Base-by-base conservation (phyloP, 1,140 invertebrate species). In the Triops cancriformis region DNA sequence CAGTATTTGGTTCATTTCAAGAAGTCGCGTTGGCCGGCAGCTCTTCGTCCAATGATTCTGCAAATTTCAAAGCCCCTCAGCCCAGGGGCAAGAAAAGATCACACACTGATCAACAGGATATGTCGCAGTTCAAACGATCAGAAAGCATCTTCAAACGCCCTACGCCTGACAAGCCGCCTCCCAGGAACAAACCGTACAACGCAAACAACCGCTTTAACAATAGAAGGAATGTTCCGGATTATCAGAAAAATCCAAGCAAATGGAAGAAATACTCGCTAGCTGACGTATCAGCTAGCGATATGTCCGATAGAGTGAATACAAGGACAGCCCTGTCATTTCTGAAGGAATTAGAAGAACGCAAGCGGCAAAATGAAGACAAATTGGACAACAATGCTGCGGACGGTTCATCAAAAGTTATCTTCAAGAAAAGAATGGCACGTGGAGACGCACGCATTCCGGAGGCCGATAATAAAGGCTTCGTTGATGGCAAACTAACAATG, bases 101-200 rank as follows among this genome's bases (percentile, higher is more conserved):
- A 26, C 28, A 26, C 37, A 42, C 28, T 26, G 76, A 81, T 75
- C 37, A 77, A 81, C 12, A 81, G 79, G 74, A 86, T 81, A 87
- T 87, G 79, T 88, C 87, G 79, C 87, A 88, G 51, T 89, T 90
- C 82, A 86, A 89, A 79, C 90, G 91, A 5, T 88, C 88, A 82
- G 90, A 93, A 82, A 93, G 92, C 82, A 91, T 93, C 79, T 93
- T 91, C 77, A 93, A 92, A 83, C 86, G 88, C 79, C 89, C 89
- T 6, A 76, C 72, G 73, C 72, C 72, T 73, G 88, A 90, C 82
- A 85, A 87, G 42, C 89, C 89, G 45, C 86, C 89, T 27, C 85
- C 86, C 42, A 88, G 89, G 78, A 2, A 37, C 31, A 82, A 88
- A 28, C 84, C 85, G 73, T 81, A 85, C 5, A 85, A 86, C 78